These are phyloP conservation scores for Cataglyphis albicans DNA, from an alignment of 2,888 invertebrate genomes.

Conservation along the genomic window DNA sequence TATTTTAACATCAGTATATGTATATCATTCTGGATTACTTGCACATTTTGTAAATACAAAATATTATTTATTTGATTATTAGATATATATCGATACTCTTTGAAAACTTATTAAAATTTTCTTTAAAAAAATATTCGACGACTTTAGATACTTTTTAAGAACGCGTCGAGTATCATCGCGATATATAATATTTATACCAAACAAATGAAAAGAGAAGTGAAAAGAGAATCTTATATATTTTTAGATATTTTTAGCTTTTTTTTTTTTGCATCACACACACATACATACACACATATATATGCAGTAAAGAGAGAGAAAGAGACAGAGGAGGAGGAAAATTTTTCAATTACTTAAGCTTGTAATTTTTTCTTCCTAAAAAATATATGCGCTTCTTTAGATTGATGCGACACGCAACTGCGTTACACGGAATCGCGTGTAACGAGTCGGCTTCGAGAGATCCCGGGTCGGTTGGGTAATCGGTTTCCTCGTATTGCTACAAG, in stretches of 20 bases:
- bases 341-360: constrained; percentile 10
- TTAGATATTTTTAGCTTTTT: neutral
- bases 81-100: neutral
- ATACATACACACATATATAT: too few relatives aligned
- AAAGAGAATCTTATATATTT: neutral
- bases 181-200: neutral
- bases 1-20: neutral
- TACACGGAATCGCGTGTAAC: constrained; percentile 69
- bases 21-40: neutral
- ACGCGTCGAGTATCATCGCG: neutral
- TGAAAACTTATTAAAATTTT: neutral
- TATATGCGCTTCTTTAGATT: constrained; percentile 25
- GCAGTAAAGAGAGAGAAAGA: too few relatives aligned
- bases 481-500: constrained; percentile 82
- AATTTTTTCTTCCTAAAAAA: constrained; percentile 22
- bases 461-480: constrained; percentile 81
- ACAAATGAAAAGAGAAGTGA: neutral
- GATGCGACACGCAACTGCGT: constrained; percentile 55
- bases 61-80: neutral
- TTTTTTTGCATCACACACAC: neutral
- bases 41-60: neutral
- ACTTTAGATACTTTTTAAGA: too few relatives aligned
- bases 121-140: neutral
- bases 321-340: neutral
- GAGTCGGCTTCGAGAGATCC: constrained; percentile 68